Conservation (phyloP, 2,797 vertebrate genomes). For the Falco naumanni region DNA sequence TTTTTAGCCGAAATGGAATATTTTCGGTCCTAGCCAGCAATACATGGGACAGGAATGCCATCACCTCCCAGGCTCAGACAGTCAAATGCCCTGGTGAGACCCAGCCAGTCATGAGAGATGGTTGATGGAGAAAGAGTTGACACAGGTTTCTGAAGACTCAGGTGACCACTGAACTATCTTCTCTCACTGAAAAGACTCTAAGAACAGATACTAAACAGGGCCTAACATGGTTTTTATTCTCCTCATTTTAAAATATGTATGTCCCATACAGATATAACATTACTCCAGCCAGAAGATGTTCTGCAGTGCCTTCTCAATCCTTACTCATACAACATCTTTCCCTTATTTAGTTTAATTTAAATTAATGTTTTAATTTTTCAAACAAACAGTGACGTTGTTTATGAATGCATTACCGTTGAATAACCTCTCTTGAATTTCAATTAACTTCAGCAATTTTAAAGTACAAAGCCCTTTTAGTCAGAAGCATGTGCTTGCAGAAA, state of each 20-base stretch:
- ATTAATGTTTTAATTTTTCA: conserved; percentile 68
- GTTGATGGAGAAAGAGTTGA: neutral
- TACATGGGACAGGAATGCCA: neutral
- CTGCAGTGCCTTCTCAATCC: neutral
- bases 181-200: neutral
- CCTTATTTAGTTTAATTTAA: conserved; percentile 66
- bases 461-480: conserved; percentile 14
- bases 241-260: neutral
- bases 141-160: neutral
- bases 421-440: conserved; percentile 62
- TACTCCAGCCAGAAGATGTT: neutral
- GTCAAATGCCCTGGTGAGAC: neutral
- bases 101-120: neutral
- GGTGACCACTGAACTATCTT: neutral
- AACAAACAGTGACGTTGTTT: conserved; percentile 52
- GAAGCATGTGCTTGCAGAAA: neutral
- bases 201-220: neutral
- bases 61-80: neutral
- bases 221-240: neutral
- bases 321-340: neutral
- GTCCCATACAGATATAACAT: neutral
- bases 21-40: neutral
- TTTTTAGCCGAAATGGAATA: neutral
- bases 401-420: conserved; percentile 53
- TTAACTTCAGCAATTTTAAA: conserved; percentile 33